Conservation (phyloP, 2,113 vertebrate species). For the Thomomys bottae region DNA sequence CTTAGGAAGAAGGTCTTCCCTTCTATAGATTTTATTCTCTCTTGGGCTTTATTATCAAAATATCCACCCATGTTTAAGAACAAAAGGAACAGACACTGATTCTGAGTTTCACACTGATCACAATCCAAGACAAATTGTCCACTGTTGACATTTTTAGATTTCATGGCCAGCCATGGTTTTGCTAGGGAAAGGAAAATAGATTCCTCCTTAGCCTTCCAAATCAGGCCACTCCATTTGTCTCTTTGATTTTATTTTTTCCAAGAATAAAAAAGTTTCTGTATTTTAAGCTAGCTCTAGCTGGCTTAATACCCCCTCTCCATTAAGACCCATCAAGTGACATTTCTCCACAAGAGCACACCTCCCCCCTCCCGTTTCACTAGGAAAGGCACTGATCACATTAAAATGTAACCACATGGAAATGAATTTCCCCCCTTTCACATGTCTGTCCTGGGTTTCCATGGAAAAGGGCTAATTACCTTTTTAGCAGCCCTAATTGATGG, state of each 20-base stretch:
- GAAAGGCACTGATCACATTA: conserved; percentile 75
- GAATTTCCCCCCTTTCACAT: conserved; percentile 73
- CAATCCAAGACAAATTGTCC: conserved; percentile 31
- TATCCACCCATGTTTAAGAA: background rate
- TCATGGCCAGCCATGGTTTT: conserved; percentile 37
- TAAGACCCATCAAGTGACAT: background rate
- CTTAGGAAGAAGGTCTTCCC: background rate
- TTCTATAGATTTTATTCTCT: background rate
- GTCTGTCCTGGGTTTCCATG: conserved; percentile 83
- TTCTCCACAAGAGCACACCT: background rate
- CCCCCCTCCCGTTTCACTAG: conserved; percentile 1
- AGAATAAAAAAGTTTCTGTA: background rate
- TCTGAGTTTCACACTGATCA: conserved; percentile 24
- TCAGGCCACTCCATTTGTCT: background rate
- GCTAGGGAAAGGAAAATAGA: background rate
- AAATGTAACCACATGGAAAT: conserved; percentile 78
- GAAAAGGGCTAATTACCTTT: conserved; percentile 87
- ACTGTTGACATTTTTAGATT: background rate
- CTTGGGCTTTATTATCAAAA: conserved; percentile 29
- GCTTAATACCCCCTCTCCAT: conserved; percentile 27
- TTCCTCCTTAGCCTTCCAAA: background rate
- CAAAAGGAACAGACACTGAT: background rate
- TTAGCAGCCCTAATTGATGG: conserved; percentile 85
- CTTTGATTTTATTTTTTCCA: background rate
- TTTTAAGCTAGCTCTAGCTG: background rate